These are phyloP conservation scores for Poecilia picta DNA, from an alignment of 2,797 vertebrate genomes.

Conservation along the genomic window DNA sequence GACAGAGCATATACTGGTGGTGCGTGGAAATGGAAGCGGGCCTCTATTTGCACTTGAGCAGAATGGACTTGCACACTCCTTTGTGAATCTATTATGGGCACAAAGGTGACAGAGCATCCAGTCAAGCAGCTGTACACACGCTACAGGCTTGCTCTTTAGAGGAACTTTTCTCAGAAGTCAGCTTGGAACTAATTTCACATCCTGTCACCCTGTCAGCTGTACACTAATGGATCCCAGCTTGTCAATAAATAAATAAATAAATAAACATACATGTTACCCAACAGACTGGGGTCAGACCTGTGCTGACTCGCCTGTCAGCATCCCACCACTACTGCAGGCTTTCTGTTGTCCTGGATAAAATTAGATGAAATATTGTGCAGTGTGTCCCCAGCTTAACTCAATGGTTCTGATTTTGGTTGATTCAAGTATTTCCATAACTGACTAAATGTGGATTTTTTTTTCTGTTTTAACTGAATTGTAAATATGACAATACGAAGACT, in stretches of 20 bases:
- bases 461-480: not conserved
- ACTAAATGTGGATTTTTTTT: not conserved
- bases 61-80: slow-evolving; percentile 31
- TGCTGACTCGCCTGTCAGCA: too few relatives aligned
- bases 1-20: slow-evolving; percentile 45
- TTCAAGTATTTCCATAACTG: not conserved
- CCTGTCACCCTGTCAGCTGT: too few relatives aligned
- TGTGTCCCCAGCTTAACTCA: not conserved
- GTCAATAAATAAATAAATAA: too few relatives aligned
- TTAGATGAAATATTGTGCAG: not conserved
- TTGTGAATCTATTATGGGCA: slow-evolving; percentile 45
- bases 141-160: slow-evolving; percentile 2
- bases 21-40: slow-evolving; percentile 31
- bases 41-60: slow-evolving; percentile 68
- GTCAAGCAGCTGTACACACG: slow-evolving; percentile 58
- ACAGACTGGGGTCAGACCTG: too few relatives aligned
- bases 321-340: not conserved
- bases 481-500: not conserved
- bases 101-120: slow-evolving; percentile 14
- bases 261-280: too few relatives aligned
- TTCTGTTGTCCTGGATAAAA: not conserved
- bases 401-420: not conserved
- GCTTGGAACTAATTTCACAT: not conserved
- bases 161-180: slow-evolving; percentile 12
- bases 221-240: not conserved